These are phyloP conservation scores for Sylvia atricapilla DNA, from an alignment of 2,113 vertebrate species.

Conservation along the genomic window DNA sequence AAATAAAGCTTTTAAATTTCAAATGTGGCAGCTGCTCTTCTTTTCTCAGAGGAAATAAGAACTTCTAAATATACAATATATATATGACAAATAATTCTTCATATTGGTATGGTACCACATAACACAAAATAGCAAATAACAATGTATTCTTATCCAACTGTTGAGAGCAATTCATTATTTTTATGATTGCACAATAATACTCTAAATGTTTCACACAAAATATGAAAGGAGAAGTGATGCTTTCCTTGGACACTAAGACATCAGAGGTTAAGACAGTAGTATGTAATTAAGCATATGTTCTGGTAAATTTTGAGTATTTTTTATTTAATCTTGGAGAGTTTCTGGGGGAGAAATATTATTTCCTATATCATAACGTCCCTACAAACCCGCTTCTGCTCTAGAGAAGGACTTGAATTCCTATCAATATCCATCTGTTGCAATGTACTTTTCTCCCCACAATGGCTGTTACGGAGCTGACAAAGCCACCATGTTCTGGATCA, in stretches of 20 bases:
- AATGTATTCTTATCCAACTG: background rate
- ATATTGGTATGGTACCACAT: background rate
- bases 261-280: background rate
- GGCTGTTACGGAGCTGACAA: background rate
- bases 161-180: background rate
- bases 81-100: background rate
- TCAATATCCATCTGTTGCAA: background rate
- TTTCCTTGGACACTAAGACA: background rate
- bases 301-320: background rate
- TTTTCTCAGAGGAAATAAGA: background rate
- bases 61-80: background rate
- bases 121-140: background rate
- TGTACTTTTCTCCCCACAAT: background rate
- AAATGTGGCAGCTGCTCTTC: background rate
- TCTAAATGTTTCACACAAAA: background rate
- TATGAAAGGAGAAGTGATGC: background rate
- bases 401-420: background rate
- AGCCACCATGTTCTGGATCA: background rate
- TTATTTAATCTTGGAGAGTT: background rate
- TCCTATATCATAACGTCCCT: background rate
- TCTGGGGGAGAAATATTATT: background rate
- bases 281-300: background rate
- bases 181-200: background rate
- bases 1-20: conserved; percentile 9
- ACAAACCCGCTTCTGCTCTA: background rate